Conservation (phyloP, 2,888 invertebrate species). For the Sarcophaga subvicina region DNA sequence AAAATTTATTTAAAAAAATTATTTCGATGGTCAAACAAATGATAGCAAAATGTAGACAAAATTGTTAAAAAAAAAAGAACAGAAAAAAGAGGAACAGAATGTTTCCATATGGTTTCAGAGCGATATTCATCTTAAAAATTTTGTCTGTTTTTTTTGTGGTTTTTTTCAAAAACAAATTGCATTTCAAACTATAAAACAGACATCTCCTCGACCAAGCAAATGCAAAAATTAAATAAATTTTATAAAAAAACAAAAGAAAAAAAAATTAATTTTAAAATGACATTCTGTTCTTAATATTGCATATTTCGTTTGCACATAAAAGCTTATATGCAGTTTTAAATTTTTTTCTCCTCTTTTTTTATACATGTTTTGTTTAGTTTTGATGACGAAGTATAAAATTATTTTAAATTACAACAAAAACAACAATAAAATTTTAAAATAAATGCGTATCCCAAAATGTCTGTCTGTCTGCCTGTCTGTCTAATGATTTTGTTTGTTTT, state of each 20-base stretch:
- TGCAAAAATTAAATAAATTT: slow-evolving; percentile 13
- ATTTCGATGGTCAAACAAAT: slow-evolving; percentile 69
- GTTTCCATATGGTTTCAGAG: slow-evolving; percentile 64
- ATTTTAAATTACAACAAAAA: slow-evolving; percentile 31
- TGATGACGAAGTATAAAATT: slow-evolving; percentile 62
- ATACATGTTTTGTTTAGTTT: neutral
- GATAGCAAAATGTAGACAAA: slow-evolving; percentile 52
- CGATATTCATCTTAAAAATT: neutral
- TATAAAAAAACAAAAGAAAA: neutral
- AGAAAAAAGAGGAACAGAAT: slow-evolving; percentile 24
- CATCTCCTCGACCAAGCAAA: slow-evolving; percentile 48
- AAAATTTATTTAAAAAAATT: slow-evolving; percentile 35
- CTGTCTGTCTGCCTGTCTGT: neutral
- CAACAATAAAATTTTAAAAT: neutral
- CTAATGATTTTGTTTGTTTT: neutral
- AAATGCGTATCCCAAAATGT: neutral
- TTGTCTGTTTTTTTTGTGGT: neutral
- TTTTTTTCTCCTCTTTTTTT: too few relatives aligned
- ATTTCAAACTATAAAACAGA: slow-evolving; percentile 60
- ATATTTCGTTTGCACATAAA: neutral
- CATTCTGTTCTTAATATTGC: neutral
- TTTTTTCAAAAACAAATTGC: slow-evolving; percentile 36
- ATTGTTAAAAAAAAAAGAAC: neutral
- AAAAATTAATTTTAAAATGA: slow-evolving; percentile 50
- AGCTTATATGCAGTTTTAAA: neutral